These are phyloP conservation scores for Melozone crissalis DNA, from an alignment of 2,113 vertebrate species.

Conservation along the genomic window DNA sequence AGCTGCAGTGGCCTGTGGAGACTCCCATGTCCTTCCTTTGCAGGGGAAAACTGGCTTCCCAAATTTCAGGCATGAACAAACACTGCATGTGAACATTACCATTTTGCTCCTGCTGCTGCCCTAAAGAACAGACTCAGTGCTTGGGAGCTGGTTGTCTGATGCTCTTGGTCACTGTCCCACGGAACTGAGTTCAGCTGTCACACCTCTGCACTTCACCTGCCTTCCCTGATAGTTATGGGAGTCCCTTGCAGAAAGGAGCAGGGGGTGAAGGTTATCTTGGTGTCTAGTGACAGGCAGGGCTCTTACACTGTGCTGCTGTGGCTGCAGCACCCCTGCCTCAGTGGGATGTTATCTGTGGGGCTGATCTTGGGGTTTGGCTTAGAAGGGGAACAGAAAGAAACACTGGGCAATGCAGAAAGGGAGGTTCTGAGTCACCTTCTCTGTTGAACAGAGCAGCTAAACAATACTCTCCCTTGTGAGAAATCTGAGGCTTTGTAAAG, in stretches of 20 bases:
- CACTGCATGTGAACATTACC: rapidly evolving
- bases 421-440: not conserved
- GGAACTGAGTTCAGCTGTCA: not conserved
- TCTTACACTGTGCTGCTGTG: not conserved
- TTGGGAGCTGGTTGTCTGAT: not conserved
- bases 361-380: not conserved
- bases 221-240: not conserved
- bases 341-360: not conserved
- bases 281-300: not conserved
- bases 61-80: not conserved
- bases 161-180: not conserved
- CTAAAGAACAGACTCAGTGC: not conserved
- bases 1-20: not conserved
- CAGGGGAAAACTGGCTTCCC: not conserved
- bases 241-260: not conserved
- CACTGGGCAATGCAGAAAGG: not conserved
- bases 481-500: not conserved
- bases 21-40: not conserved
- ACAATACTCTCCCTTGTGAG: not conserved
- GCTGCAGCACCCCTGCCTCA: not conserved
- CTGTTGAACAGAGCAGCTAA: not conserved
- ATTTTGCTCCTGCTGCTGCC: not conserved
- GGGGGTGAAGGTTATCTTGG: not conserved
- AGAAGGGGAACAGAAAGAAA: not conserved
- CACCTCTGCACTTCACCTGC: not conserved